These are phyloP conservation scores for Chionoecetes opilio DNA, from an alignment of 1,140 invertebrate species.

Conservation along the genomic window DNA sequence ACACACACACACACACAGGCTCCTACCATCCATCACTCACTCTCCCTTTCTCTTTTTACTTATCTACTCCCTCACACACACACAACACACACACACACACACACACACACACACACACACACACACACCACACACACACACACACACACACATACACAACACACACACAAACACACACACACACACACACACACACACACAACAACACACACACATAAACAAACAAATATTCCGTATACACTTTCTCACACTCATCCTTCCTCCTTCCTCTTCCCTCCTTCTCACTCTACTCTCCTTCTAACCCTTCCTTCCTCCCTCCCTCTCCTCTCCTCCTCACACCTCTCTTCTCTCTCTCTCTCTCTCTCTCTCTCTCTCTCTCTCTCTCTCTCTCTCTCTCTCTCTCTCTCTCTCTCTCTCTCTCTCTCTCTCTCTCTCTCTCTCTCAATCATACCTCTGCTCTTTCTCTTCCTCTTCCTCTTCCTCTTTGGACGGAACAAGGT, in stretches of 20 bases:
- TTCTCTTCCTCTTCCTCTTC: background rate
- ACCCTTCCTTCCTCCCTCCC: background rate
- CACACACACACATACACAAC: no score
- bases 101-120: no score
- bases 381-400: background rate
- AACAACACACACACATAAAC: no score
- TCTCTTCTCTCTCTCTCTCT: conserved; percentile 55
- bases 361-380: conserved; percentile 36
- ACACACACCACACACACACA: no score
- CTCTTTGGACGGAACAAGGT: background rate
- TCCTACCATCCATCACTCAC: background rate
- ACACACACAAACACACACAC: no score
- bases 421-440: background rate
- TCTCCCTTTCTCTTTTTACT: conserved; percentile 35
- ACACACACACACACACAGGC: conserved; percentile 38
- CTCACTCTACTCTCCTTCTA: background rate
- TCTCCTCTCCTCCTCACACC: background rate
- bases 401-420: conserved; percentile 33
- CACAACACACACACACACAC: background rate
- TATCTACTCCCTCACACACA: background rate
- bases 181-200: no score
- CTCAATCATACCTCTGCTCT: background rate
- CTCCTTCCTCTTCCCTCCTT: background rate
- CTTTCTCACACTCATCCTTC: background rate
- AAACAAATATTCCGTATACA: no score